Evolutionary conservation across 1,140 invertebrate genomes (phyloP), one percentile per base, ranked within the genome.

Genomic region (Apis cerana): DNA sequence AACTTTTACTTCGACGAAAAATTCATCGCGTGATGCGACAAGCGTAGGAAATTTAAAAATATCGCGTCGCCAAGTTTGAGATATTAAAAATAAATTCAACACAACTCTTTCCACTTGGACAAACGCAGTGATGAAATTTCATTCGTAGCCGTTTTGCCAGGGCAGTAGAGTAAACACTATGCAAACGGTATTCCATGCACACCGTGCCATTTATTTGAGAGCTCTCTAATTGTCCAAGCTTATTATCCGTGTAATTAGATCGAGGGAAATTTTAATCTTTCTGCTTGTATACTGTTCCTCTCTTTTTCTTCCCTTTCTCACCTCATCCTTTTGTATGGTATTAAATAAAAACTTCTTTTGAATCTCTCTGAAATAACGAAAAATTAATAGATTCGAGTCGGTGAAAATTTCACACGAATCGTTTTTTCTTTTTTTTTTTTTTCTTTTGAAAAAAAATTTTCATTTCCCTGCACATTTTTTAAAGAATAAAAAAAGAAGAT

Each of bases 161-260:
- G 2, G 15, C n/a, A 21, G 52, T 19, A n/a, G 65, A n/a, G n/a
- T 52, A 48, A 54, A 69, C 15, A 58, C 12, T 15, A 9, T 1
- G 59, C n/a, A 43, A 21, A 15, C 5, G 19, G 27, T 50, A 17
- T 15, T 54, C n/a, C 33, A 21, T 23, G 61, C 48, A 27, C 33
- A 19, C 69, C 11, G 48, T 17, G 23, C 19, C 75, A 27, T 80
- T 80, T 80, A 74, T 80, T 80, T 65, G 64, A 81, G 33, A 81
- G 52, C 72, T 81, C 72, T 81, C 27, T 81, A 81, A 81, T 81
- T 75, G 71, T 81, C 80, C 71, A 15, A 21, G 64, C 54, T 76
- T 72, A 59, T 81, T 81, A 81, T 81, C 72, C 72, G 43, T 23
- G 62, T 62, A 81, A 75, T 81, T 81, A 65, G 62, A 75, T 81